Evolutionary conservation across 2,113 vertebrate species (phyloP), one percentile per base, ranked within the genome.

Genomic region (Elgaria multicarinata): DNA sequence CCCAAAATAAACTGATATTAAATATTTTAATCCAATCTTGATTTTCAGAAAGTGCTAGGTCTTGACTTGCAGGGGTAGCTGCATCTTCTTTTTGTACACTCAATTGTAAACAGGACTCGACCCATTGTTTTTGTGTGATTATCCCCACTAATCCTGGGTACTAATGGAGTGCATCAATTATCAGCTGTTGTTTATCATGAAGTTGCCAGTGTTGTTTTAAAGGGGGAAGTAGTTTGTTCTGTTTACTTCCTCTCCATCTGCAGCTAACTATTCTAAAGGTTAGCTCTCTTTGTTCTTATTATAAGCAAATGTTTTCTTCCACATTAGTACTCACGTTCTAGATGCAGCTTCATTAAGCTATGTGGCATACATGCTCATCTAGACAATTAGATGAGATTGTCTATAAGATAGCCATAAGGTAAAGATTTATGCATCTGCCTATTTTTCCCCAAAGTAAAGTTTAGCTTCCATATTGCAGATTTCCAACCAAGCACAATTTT

Each of bases 171-270:
- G 13, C 39, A 84, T 85, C 50, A 85, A 78, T 91, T 92, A 50
- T 91, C 86, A 86, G 83, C 36, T 88, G 76, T 28, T 92, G 66
- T 1, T 93, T 90, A 91, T 91, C 2, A n/a, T 90, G 50, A 42
- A 82, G 31, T 80, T 72, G 46, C 76, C 2, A 69, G 53, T 81
- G 4, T 88, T 92, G 46, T 33, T 88, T 78, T 55, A 71, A 92
- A 92, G 92, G 62, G 67, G 55, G 39, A 0, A 22, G 33, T 55
- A 72, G 64, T 93, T 67, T 85, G 53, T 66, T 89, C 89, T 88
- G 31, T 93, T 92, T 92, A 36, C 9, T 95, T 91, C 67, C 14
- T 9, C n/a, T 31, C 87, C 3, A 36, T 90, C 16, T 42, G 69
- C 39, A 44, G 46, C 58, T 39, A 86, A 74, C 50, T 74, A 3